A percentile compares a stretch with the other conserved stretches of the same genome.
phyloP scores from a whole-genome alignment of 2,888 invertebrate species.

The Diadegma fenestrale region DNA sequence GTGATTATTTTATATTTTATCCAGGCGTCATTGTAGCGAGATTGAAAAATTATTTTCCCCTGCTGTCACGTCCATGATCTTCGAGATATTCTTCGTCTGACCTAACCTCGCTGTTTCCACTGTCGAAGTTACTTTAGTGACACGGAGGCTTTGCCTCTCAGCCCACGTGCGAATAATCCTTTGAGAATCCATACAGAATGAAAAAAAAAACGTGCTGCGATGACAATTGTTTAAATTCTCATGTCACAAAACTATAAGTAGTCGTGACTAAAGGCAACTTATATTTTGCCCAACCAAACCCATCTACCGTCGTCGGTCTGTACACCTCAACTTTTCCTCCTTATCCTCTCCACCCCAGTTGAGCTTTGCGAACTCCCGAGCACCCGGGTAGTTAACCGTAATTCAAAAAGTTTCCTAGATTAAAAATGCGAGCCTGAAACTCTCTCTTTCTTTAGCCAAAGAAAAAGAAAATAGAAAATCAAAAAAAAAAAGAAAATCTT shows the following conservation, averaged over 20 bases:
- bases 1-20: neutral
- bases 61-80: neutral
- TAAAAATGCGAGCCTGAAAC: conserved; percentile 78
- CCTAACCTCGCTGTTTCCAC: neutral
- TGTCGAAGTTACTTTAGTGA: neutral
- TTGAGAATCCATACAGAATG: neutral
- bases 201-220: conserved; percentile 33
- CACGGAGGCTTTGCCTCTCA: neutral
- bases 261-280: conserved; percentile 26
- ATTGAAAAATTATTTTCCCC: neutral
- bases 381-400: conserved; percentile 72
- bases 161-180: neutral
- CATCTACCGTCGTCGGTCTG: conserved; percentile 21
- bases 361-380: conserved; percentile 54
- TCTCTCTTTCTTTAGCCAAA: conserved; percentile 41
- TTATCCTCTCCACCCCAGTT: conserved; percentile 1
- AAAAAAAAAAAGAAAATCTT: conserved; percentile 16
- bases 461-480: conserved; percentile 14
- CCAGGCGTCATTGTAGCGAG: neutral
- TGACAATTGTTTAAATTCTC: conserved; percentile 59
- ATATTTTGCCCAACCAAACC: conserved; percentile 35
- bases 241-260: conserved; percentile 22
- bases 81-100: neutral
- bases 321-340: conserved; percentile 20
- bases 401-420: conserved; percentile 81